These are phyloP conservation scores for Moxostoma hubbsi DNA, from an alignment of 2,797 vertebrate species.

Conservation along the genomic window DNA sequence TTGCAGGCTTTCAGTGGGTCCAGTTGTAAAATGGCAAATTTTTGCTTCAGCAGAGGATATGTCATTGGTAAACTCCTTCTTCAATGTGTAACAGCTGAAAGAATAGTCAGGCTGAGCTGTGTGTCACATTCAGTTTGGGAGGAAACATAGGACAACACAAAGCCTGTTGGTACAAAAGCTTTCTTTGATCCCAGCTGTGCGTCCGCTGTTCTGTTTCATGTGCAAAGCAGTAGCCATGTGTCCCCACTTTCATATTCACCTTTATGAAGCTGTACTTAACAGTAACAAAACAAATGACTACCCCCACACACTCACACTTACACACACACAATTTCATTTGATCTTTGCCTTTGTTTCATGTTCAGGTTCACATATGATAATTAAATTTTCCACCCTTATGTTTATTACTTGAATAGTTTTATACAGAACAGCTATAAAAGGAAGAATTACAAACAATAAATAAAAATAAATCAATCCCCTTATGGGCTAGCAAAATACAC, in stretches of 20 bases:
- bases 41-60: background rate
- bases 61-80: constrained; percentile 11
- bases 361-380: no score
- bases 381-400: no score
- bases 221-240: constrained; percentile 56
- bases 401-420: no score
- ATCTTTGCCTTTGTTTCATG: no score
- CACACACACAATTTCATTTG: no score
- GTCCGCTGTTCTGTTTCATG: constrained; percentile 56
- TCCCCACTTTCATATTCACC: constrained; percentile 53
- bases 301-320: background rate
- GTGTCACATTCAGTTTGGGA: constrained; percentile 43
- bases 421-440: no score
- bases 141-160: constrained; percentile 43
- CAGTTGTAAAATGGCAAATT: background rate
- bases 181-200: constrained; percentile 49
- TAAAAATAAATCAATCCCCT: no score
- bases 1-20: no score
- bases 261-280: constrained; percentile 46
- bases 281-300: constrained; percentile 33
- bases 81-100: constrained; percentile 18
- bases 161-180: constrained; percentile 50
- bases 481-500: no score
- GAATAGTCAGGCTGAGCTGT: constrained; percentile 15
- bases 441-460: no score